Percentiles rank a stretch among this genome's conserved stretches.
Conservation (phyloP, 2,113 vertebrate species). For the Entosphenus tridentatus region DNA sequence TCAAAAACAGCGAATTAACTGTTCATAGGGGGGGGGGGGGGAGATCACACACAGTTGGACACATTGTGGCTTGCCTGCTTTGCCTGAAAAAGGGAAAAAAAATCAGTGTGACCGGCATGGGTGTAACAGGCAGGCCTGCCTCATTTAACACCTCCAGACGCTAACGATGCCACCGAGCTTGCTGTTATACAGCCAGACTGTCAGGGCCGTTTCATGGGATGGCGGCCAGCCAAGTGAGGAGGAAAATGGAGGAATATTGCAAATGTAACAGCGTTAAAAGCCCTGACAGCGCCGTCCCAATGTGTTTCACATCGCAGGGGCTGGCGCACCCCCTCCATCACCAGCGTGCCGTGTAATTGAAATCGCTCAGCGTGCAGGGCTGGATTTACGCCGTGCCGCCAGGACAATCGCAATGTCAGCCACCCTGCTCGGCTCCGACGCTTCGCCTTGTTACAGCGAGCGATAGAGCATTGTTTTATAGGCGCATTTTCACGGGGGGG, state of each 20-base stretch:
- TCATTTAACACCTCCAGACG: constrained; percentile 6
- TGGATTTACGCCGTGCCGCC: constrained; percentile 1
- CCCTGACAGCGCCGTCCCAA: constrained; percentile 2
- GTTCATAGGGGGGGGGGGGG: no score
- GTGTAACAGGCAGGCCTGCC: background rate
- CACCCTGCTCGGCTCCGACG: background rate
- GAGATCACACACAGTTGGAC: no score
- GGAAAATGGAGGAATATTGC: constrained; percentile 6
- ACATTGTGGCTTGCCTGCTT: no score
- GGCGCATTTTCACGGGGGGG: background rate
- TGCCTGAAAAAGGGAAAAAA: no score
- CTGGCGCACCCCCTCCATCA: constrained; percentile 3
- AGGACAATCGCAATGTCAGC: constrained; percentile 5
- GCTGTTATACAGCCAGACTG: constrained; percentile 1
- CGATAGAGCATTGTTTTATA: background rate
- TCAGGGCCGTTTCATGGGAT: constrained; percentile 3
- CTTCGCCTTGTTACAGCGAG: background rate
- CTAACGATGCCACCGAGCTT: constrained; percentile 1
- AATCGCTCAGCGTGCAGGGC: constrained; percentile 3
- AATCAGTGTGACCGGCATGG: no score
- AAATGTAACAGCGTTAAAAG: constrained; percentile 6
- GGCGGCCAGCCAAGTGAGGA: constrained; percentile 5
- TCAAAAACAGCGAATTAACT: no score
- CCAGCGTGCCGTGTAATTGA: constrained; percentile 6
- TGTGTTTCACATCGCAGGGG: background rate